These are phyloP conservation scores for Heliopora coerulea DNA, from an alignment of 92 coral and sea anemone species.

Conservation along the genomic window DNA sequence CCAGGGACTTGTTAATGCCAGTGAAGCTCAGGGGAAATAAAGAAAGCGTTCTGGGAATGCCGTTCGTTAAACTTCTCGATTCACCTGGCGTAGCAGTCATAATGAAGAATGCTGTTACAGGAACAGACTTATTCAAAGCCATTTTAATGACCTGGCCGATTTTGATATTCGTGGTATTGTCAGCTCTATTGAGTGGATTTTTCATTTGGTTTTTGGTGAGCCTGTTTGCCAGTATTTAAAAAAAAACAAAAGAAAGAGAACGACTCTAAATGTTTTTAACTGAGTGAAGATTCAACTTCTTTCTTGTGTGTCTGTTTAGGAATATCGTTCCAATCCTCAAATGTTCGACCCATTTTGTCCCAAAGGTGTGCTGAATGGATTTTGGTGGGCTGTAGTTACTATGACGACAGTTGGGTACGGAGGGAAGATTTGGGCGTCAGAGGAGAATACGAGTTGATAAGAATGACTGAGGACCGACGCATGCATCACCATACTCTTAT, in stretches of 20 bases:
- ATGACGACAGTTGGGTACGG: conserved; percentile 99
- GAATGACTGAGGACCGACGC: no score
- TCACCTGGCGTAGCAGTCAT: conserved; percentile 85
- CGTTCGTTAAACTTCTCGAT: conserved; percentile 70
- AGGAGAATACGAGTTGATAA: no score
- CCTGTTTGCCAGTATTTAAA: no score
- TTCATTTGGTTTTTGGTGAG: conserved; percentile 78
- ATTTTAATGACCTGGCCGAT: conserved; percentile 92
- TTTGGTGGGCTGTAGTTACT: conserved; percentile 99
- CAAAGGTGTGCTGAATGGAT: conserved; percentile 78
- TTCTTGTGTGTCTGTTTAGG: conserved; percentile 43
- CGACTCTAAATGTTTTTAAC: no score
- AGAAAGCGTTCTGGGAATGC: conserved; percentile 48
- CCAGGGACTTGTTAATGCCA: conserved; percentile 54
- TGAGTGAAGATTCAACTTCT: no score
- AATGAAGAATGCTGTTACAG: conserved; percentile 63
- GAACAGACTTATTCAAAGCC: conserved; percentile 76
- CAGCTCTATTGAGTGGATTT: conserved; percentile 76
- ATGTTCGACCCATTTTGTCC: conserved; percentile 84
- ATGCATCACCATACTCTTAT: no score
- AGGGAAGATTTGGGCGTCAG: neutral
- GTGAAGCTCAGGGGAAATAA: conserved; percentile 61
- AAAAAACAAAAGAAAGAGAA: no score
- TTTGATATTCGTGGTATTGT: conserved; percentile 73
- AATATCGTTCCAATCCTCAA: conserved; percentile 69